A percentile compares a stretch with the other conserved stretches of the same genome.
Evolutionary conservation across 1,140 invertebrate species (phyloP).

Genomic region (Procambarus virginalis): DNA sequence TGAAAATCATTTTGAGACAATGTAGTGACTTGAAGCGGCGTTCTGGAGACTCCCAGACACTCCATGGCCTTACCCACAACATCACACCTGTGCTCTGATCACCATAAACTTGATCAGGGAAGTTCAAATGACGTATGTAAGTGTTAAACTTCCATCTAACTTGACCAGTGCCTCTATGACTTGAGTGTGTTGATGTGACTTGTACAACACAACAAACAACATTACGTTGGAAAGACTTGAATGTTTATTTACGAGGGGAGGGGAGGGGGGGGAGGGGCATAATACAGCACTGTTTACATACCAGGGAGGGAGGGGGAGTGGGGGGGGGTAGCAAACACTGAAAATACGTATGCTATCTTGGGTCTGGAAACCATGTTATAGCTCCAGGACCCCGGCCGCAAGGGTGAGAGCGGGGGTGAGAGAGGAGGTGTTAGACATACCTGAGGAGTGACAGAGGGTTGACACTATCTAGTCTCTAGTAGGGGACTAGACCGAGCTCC

Average conservation of each 20-base stretch:
- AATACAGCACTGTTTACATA: constrained; percentile 4
- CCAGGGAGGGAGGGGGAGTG: not conserved
- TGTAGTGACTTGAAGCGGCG: too few relatives aligned
- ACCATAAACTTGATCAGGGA: too few relatives aligned
- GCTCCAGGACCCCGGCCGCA: not conserved
- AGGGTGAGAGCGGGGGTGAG: not conserved
- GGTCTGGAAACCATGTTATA: not conserved
- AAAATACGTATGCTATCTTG: not conserved
- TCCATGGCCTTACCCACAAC: too few relatives aligned
- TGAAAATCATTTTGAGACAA: too few relatives aligned
- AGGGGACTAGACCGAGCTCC: constrained; percentile 57
- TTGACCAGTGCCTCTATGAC: too few relatives aligned
- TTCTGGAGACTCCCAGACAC: too few relatives aligned
- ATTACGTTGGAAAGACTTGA: not conserved
- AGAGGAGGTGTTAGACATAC: constrained; percentile 5
- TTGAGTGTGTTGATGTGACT: too few relatives aligned
- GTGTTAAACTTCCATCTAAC: too few relatives aligned
- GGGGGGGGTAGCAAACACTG: not conserved
- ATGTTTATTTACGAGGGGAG: not conserved
- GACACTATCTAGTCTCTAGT: constrained; percentile 37
- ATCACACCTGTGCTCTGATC: too few relatives aligned
- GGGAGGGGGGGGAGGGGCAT: too few relatives aligned
- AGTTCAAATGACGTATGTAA: too few relatives aligned
- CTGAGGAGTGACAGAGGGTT: constrained; percentile 35
- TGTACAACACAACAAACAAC: too few relatives aligned